Conservation (phyloP, 1,140 invertebrate genomes). For the Pinna nobilis region DNA sequence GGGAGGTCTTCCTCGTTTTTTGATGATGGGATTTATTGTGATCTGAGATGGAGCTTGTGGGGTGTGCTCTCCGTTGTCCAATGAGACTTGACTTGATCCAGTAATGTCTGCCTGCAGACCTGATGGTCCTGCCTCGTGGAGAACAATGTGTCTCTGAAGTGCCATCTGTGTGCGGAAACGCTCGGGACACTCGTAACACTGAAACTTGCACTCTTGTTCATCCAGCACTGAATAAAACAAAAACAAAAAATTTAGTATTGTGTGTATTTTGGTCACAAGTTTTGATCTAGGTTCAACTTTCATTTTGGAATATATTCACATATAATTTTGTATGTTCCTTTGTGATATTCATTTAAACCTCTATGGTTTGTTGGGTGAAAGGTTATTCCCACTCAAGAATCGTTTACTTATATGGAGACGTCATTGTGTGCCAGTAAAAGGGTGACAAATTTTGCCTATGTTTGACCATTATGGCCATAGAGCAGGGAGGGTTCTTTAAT, state of each 20-base stretch:
- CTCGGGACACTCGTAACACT: slow-evolving; percentile 80
- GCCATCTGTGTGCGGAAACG: slow-evolving; percentile 77
- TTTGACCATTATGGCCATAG: too few relatives aligned
- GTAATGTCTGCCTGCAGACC: not conserved
- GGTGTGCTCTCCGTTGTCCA: not conserved
- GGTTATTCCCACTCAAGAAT: slow-evolving; percentile 65
- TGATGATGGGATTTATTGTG: not conserved
- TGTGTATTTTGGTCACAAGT: slow-evolving; percentile 71
- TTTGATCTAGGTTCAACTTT: slow-evolving; percentile 58
- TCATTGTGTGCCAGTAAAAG: too few relatives aligned
- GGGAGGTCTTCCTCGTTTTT: slow-evolving; percentile 14
- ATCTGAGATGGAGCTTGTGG: not conserved
- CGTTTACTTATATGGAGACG: too few relatives aligned
- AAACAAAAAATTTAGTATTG: slow-evolving; percentile 51
- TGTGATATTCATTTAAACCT: too few relatives aligned
- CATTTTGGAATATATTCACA: too few relatives aligned
- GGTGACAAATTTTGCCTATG: too few relatives aligned
- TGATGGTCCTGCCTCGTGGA: slow-evolving; percentile 26
- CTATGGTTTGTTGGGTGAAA: too few relatives aligned
- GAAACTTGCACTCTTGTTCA: slow-evolving; percentile 69
- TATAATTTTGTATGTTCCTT: too few relatives aligned
- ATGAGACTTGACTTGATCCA: not conserved
- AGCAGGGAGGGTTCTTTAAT: too few relatives aligned
- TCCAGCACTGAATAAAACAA: slow-evolving; percentile 61
- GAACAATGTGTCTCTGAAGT: slow-evolving; percentile 46